Evolutionary conservation across 1,140 invertebrate species (phyloP), one percentile per base, ranked within the genome.

Genomic region (Formica selysi): DNA sequence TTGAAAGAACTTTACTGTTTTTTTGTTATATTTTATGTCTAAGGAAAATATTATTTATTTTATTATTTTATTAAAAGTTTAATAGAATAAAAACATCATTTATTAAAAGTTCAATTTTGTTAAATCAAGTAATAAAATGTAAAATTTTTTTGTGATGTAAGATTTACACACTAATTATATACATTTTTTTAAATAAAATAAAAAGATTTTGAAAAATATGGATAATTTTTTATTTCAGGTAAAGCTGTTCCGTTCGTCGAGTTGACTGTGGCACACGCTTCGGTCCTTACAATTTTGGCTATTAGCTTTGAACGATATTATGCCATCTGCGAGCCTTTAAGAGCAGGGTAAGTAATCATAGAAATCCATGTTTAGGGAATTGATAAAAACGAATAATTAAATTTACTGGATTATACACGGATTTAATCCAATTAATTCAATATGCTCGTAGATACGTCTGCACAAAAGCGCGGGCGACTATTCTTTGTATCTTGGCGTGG

Each of bases 291-390:
- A 16, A 99, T 99, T 87, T 95, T 99, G 90, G 98, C 98, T 64
- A 98, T 98, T 91, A 98, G 98, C 94, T 98, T 99, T 93, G 98
- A 99, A 94, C 96, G 98, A 7, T 99, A 99, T 95, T 98, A 99
- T 94, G 98, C 98, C 38, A 99, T 99, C 91, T 99, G 98, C 94
- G 97, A 98, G 91, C 98, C 98, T 0, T 95, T 99, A 61, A 97
- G 98, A 90, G 98, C 98, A 0, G 97, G 98, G 88, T 95, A 89
- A 94, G 92, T 87, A 76, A 48, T 79, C 0, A 11, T 3, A 6
- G 4, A 48, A 61, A 65, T 26, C 11, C n/a, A 0, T 3, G 6
- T 76, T 32, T 32, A 38, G 7, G 26, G 26, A 74, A 8, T 74
- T 29, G 4, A 59, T 41, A 26, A 64, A 76, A 51, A 13, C 10